Evolutionary conservation across 64 coral and sea anemone genomes (phyloP).

Genomic region (Astreopora myriophthalma): DNA sequence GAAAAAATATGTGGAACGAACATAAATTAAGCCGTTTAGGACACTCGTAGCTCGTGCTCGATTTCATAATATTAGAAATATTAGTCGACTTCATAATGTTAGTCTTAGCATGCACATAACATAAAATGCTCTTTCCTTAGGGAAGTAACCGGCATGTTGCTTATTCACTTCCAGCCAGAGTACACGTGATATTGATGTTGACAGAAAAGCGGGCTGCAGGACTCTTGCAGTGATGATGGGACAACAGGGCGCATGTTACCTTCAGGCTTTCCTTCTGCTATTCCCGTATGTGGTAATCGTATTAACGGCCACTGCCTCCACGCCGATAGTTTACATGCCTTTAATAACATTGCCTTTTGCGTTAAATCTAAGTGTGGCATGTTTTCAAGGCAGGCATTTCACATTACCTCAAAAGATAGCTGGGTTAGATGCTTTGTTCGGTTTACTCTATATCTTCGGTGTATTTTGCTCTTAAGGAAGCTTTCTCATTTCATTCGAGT

Average conservation of each 20-base stretch:
- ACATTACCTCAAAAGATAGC: conserved; percentile 42
- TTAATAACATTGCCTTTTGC: conserved; percentile 27
- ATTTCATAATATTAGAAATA: too few species aligned
- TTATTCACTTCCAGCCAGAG: conserved; percentile 63
- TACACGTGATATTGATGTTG: conserved; percentile 75
- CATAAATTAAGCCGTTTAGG: too few species aligned
- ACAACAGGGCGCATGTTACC: conserved; percentile 24
- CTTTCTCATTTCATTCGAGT: too few species aligned
- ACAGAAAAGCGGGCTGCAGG: conserved; percentile 35
- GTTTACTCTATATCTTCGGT: conserved; percentile 33
- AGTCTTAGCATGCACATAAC: too few species aligned
- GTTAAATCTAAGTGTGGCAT: conserved; percentile 9
- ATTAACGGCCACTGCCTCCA: not conserved
- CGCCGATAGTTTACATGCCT: conserved; percentile 33
- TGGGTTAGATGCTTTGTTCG: conserved; percentile 20
- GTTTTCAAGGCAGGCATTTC: conserved; percentile 21
- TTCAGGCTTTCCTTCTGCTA: conserved; percentile 71
- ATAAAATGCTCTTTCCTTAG: too few species aligned
- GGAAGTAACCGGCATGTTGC: too few species aligned
- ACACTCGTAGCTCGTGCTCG: too few species aligned
- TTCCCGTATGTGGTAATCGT: conserved; percentile 67
- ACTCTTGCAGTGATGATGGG: conserved; percentile 82
- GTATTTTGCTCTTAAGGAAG: not conserved
- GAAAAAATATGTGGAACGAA: too few species aligned
- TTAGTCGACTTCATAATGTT: too few species aligned